Evolutionary conservation across 2,113 vertebrate genomes (phyloP).

Genomic region (Rissa tridactyla): DNA sequence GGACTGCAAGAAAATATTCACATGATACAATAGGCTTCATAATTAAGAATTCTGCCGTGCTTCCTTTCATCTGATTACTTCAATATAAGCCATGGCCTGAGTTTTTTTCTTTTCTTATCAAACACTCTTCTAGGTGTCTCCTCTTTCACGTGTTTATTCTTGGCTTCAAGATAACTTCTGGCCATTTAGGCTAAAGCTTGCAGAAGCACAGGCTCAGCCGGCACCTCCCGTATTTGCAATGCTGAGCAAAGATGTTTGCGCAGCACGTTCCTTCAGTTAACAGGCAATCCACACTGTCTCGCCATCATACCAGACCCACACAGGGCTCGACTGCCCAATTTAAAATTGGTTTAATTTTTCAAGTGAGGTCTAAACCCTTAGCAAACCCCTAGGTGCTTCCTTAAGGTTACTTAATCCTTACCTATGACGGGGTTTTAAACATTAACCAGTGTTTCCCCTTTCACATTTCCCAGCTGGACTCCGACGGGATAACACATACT

Average conservation of each 20-base stretch:
- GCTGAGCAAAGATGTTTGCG: neutral
- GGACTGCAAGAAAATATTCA: neutral
- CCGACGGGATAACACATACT: accelerated
- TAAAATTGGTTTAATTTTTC: neutral
- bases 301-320: accelerated
- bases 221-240: neutral
- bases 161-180: neutral
- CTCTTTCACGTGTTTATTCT: neutral
- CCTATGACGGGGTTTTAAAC: neutral
- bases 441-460: neutral
- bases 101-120: neutral
- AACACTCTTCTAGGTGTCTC: neutral
- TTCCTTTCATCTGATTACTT: neutral
- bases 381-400: neutral
- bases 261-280: neutral
- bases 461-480: neutral
- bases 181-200: neutral
- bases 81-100: neutral
- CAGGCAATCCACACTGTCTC: neutral
- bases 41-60: neutral
- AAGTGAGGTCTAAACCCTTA: neutral
- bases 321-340: neutral
- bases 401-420: neutral
- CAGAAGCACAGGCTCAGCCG: neutral
- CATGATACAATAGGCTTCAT: neutral